Conservation (phyloP, 1,140 invertebrate species). For the Orius laevigatus region DNA sequence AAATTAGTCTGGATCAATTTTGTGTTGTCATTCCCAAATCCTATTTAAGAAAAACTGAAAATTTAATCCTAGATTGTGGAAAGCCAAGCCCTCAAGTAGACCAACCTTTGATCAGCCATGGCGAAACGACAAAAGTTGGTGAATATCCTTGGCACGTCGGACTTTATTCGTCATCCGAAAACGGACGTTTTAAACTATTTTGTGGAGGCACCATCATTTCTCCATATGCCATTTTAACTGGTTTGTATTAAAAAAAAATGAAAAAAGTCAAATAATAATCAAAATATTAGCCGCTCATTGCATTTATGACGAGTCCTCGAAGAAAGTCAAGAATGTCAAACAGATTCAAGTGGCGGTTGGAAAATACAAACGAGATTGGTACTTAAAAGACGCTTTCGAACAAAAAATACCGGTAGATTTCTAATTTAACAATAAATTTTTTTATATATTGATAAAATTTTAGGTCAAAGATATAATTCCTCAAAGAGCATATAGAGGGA, state of each 20-base stretch:
- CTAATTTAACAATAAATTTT: background rate
- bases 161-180: slow-evolving; percentile 1
- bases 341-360: slow-evolving; percentile 6
- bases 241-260: slow-evolving; percentile 1
- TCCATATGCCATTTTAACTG: slow-evolving; percentile 12
- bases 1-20: too few species aligned
- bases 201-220: slow-evolving; percentile 15
- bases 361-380: slow-evolving; percentile 12
- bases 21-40: too few species aligned
- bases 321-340: background rate
- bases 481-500: slow-evolving; percentile 4
- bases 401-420: slow-evolving; percentile 8
- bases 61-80: slow-evolving; percentile 9
- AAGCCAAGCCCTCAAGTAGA: slow-evolving; percentile 1
- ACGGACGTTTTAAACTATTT: background rate
- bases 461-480: slow-evolving; percentile 9
- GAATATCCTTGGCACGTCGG: slow-evolving; percentile 16
- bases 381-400: background rate
- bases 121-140: background rate
- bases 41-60: too few species aligned
- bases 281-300: slow-evolving; percentile 13
- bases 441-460: background rate
- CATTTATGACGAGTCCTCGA: slow-evolving; percentile 2
- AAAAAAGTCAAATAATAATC: background rate
- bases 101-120: slow-evolving; percentile 1